Conservation (phyloP, 2,113 vertebrate species). For the Tor tambroides region DNA sequence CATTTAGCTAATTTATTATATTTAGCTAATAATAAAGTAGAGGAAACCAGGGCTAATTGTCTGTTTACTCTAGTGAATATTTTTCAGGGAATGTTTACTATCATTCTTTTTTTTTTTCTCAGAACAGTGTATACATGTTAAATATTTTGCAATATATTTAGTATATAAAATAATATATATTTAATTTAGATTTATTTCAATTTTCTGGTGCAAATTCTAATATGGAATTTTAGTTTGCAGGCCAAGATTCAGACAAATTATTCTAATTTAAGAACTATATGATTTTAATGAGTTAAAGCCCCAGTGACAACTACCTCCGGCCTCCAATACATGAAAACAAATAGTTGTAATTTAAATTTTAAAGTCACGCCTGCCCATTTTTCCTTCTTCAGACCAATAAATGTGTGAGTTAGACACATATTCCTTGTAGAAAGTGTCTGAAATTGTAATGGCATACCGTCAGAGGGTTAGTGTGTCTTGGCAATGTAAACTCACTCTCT, state of each 20-base stretch:
- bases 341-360: not conserved
- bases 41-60: not conserved
- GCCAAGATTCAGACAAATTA: not conserved
- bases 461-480: slow-evolving; percentile 11
- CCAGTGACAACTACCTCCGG: not conserved
- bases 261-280: not conserved
- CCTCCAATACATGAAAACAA: not conserved
- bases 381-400: slow-evolving; percentile 6
- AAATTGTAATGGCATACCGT: slow-evolving; percentile 8
- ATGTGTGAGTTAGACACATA: not conserved
- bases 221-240: not conserved
- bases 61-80: not conserved
- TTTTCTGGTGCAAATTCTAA: not conserved
- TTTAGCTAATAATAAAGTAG: too few species aligned
- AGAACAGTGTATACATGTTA: too few species aligned
- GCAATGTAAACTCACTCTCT: slow-evolving; percentile 24
- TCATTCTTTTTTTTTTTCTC: too few species aligned
- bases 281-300: not conserved
- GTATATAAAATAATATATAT: too few species aligned
- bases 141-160: too few species aligned
- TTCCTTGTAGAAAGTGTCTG: slow-evolving; percentile 19
- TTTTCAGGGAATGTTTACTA: not conserved
- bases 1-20: not conserved
- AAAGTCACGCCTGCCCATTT: not conserved
- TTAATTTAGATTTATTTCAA: too few species aligned